These are phyloP conservation scores for Oryzias celebensis DNA, from an alignment of 2,113 vertebrate species.

Conservation along the genomic window DNA sequence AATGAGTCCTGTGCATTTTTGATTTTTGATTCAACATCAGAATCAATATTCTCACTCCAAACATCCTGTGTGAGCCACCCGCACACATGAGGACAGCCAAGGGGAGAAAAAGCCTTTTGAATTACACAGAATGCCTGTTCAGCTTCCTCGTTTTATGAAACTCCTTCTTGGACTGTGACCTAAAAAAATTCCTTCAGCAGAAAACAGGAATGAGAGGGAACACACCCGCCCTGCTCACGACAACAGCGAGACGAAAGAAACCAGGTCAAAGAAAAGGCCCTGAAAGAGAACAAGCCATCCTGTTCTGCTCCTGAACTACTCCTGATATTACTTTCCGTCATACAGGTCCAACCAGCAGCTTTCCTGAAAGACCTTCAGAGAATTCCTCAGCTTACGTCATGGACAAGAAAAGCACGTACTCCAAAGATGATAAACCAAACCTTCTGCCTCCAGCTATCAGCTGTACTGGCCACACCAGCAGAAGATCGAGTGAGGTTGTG, in stretches of 20 bases:
- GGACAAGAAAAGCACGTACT: neutral
- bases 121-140: neutral
- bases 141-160: slow-evolving; percentile 10
- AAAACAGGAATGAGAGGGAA: slow-evolving; percentile 27
- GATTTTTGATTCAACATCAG: too few species aligned
- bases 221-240: slow-evolving; percentile 16
- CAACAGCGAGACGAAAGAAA: slow-evolving; percentile 42
- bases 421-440: slow-evolving; percentile 21
- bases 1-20: too few species aligned
- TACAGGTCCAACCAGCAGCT: neutral
- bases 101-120: neutral
- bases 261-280: slow-evolving; percentile 62
- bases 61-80: slow-evolving; percentile 7
- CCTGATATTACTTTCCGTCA: slow-evolving; percentile 14
- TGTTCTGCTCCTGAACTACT: slow-evolving; percentile 41
- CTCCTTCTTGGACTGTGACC: slow-evolving; percentile 26
- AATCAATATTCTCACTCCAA: slow-evolving; percentile 4
- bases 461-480: neutral
- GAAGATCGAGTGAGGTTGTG: neutral
- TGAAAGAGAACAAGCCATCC: slow-evolving; percentile 50
- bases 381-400: neutral
- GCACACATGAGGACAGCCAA: slow-evolving; percentile 7
- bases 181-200: slow-evolving; percentile 29
- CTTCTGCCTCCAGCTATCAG: slow-evolving; percentile 22
- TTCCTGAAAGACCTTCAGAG: slow-evolving; percentile 10